Evolutionary conservation across 2,113 vertebrate species (phyloP), one percentile per base, ranked within the genome.

Genomic region (Phalacrocorax brasilianus): DNA sequence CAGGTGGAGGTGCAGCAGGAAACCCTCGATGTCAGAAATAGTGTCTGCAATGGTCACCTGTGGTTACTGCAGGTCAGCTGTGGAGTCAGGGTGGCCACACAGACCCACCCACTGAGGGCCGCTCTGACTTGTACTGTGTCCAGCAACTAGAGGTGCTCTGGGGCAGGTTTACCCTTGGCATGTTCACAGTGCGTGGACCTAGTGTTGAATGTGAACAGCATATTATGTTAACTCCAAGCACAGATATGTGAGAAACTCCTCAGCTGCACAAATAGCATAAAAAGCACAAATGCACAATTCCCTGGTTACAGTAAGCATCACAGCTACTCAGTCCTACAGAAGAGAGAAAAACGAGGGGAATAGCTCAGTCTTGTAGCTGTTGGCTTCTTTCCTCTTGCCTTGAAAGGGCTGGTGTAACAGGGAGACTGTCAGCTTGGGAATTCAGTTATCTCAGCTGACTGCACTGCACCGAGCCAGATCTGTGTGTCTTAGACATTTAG

Each of bases 141-240:
- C 52, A 83, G 61, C 63, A 30, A 8, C 45, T 62, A 18, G 52
- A 61, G 67, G 62, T 91, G 50, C 82, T 40, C 15, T 28, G n/a
- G 24, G 40, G 22, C n/a, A 45, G 38, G 7, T 16, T 52, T 65
- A 32, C 52, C 68, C 55, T 53, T 24, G 49, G 56, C 40, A 50
- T 4, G 2, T 16, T 42, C 71, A 3, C 5, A 1, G 71, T 2
- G 40, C 44, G 2, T 0, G 19, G 40, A 15, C 23, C 67, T 38
- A 30, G 5, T 24, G 44, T 11, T 59, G 49, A n/a, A 3, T 0
- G 3, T 11, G 16, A 62, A 55, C 38, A 73, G 76, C 49, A n/a
- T 33, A 6, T 9, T 53, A 32, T 18, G 33, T 24, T 0, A 58
- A 14, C 56, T 67, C 5, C 82, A 72, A 65, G 52, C 35, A 47